A percentile compares a stretch with the other conserved stretches of the same genome.
Evolutionary conservation across 2,113 vertebrate genomes (phyloP).

Genomic region (Conger conger): DNA sequence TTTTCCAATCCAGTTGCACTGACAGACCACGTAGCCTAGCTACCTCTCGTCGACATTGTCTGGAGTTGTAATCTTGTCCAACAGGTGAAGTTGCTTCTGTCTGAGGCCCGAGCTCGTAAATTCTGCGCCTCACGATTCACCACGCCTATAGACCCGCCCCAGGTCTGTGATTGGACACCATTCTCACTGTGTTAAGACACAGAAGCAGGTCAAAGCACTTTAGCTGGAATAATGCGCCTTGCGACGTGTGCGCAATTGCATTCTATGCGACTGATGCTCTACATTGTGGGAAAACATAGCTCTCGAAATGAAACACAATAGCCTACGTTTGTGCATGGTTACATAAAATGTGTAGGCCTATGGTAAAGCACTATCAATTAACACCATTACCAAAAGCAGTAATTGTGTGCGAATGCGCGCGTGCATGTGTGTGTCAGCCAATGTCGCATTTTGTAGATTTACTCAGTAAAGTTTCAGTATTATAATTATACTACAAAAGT

Average conservation of each 20-base stretch:
- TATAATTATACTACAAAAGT: no score
- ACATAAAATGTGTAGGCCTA: neutral
- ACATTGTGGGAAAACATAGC: neutral
- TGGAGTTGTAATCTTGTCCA: neutral
- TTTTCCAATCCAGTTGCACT: no score
- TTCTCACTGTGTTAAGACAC: neutral
- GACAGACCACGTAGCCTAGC: no score
- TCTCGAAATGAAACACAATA: neutral
- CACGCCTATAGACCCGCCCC: neutral
- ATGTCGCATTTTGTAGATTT: no score
- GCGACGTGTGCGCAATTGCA: neutral
- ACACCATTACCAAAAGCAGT: neutral
- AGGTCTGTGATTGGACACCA: neutral
- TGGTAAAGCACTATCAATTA: neutral
- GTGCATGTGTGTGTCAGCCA: no score
- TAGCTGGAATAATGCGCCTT: neutral
- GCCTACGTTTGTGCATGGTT: neutral
- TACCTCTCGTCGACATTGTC: no score
- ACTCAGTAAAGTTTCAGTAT: no score
- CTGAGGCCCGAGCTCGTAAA: neutral
- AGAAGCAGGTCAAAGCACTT: neutral
- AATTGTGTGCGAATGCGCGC: no score
- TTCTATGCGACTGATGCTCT: neutral
- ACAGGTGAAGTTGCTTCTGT: neutral
- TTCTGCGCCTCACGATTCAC: neutral